phyloP scores from a whole-genome alignment of 2,888 invertebrate genomes.

The Drosophila rubida region DNA sequence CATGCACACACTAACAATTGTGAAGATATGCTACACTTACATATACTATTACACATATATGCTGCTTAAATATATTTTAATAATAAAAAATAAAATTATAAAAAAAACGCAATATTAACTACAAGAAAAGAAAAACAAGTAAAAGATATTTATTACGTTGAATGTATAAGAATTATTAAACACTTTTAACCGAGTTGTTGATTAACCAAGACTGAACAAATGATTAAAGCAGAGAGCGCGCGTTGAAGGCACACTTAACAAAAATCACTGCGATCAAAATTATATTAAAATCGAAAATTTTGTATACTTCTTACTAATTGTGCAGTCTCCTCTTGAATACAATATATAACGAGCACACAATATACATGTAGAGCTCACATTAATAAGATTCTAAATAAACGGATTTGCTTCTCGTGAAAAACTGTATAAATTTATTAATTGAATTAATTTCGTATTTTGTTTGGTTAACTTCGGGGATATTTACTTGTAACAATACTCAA shows the following conservation, averaged over 20 bases:
- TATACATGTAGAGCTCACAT: constrained; percentile 30
- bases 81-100: constrained; percentile 52
- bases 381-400: constrained; percentile 37
- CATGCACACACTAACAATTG: constrained; percentile 12
- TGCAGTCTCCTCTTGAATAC: constrained; percentile 55
- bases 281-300: constrained; percentile 38
- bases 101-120: constrained; percentile 47
- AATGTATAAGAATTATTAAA: constrained; percentile 28
- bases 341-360: constrained; percentile 44
- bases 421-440: constrained; percentile 4
- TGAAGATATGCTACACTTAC: neutral
- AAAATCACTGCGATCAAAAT: constrained; percentile 12
- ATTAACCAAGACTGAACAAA: constrained; percentile 78
- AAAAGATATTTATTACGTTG: constrained; percentile 13
- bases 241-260: constrained; percentile 27
- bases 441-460: constrained; percentile 18
- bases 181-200: constrained; percentile 63
- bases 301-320: constrained; percentile 65
- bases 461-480: neutral
- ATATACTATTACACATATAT: constrained; percentile 25
- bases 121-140: constrained; percentile 25
- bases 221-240: constrained; percentile 50
- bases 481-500: neutral
- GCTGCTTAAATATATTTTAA: constrained; percentile 50
- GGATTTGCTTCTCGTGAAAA: constrained; percentile 25